Evolutionary conservation across 2,113 vertebrate species (phyloP), one percentile per base, ranked within the genome.

Genomic region (Triplophysa rosa): DNA sequence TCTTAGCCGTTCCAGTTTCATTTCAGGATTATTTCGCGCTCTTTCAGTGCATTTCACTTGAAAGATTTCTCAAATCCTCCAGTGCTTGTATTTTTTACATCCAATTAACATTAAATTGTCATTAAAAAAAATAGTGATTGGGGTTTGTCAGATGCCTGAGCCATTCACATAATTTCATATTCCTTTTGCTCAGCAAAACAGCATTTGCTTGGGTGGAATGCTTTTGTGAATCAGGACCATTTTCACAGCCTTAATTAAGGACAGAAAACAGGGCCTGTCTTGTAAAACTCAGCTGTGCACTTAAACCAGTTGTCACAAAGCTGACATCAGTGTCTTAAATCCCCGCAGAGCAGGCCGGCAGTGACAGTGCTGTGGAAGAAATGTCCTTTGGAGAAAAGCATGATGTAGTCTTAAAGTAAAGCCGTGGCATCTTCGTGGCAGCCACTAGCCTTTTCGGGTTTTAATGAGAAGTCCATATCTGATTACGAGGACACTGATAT

Each of bases 401-500:
- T 62, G 70, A 75, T 79, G 69, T 80, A 70, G 72, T 75, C 61
- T 75, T 78, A 81, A 77, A 65, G 74, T 77, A 77, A 77, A 77
- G 62, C 74, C 74, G 45, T 77, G 74, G 79, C 79, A 80, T 80
- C 67, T 82, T 26, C 1, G 42, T 47, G 80, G 61, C 67, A 76
- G 49, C 26, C 59, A 65, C 61, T 40, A 24, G 37, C 70, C 74
- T 33, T 67, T 67, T 74, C 67, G 49, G 17, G 77, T 81, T 71
- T 84, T 82, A 84, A 82, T 82, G 77, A 79, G 77, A 71, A 77
- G 75, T 82, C 76, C 83, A 79, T 82, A 84, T 84, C 83, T 79
- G 83, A 79, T 84, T 75, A 82, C 61, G 73, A 79, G 58, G 77
- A 79, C 58, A 84, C 64, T n/a, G 58, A 70, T 80, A 76, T 84